Conservation (phyloP, 2,888 invertebrate species). For the Barypeithes pellucidus region DNA sequence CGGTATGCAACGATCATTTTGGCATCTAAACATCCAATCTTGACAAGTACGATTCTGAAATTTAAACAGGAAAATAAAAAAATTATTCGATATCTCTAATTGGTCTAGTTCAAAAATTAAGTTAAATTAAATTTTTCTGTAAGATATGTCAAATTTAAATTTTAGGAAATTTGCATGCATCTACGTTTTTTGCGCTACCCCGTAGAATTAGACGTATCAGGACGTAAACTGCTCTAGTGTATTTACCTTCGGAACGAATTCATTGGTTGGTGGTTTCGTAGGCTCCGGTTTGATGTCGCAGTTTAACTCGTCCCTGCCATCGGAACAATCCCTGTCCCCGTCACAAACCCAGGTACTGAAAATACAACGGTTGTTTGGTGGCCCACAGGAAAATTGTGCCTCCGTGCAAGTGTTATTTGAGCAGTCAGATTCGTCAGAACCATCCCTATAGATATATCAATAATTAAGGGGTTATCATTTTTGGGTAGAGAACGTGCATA, state of each 20-base stretch:
- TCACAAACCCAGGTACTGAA: constrained; percentile 87
- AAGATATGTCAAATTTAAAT: too few relatives aligned
- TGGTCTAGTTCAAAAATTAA: too few relatives aligned
- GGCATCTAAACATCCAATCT: constrained; percentile 86
- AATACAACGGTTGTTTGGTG: constrained; percentile 75
- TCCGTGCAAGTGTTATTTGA: constrained; percentile 78
- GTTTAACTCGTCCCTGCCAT: constrained; percentile 81
- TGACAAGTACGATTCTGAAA: constrained; percentile 72
- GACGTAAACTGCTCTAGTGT: too few relatives aligned
- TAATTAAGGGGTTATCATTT: too few relatives aligned
- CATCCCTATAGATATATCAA: constrained; percentile 70
- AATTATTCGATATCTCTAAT: too few relatives aligned
- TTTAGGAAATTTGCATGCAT: too few relatives aligned
- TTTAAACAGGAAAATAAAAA: neutral
- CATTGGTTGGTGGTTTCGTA: constrained; percentile 19
- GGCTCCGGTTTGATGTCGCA: constrained; percentile 68
- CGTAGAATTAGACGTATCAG: too few relatives aligned
- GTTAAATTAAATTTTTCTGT: too few relatives aligned
- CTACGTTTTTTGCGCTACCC: too few relatives aligned
- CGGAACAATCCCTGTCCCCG: constrained; percentile 83
- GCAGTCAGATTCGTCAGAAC: constrained; percentile 84
- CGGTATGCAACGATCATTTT: constrained; percentile 81
- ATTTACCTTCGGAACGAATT: constrained; percentile 33
- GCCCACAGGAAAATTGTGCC: constrained; percentile 80
- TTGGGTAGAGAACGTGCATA: too few relatives aligned